Conservation (phyloP, 2,797 vertebrate genomes). For the Syngnathus rostellatus region DNA sequence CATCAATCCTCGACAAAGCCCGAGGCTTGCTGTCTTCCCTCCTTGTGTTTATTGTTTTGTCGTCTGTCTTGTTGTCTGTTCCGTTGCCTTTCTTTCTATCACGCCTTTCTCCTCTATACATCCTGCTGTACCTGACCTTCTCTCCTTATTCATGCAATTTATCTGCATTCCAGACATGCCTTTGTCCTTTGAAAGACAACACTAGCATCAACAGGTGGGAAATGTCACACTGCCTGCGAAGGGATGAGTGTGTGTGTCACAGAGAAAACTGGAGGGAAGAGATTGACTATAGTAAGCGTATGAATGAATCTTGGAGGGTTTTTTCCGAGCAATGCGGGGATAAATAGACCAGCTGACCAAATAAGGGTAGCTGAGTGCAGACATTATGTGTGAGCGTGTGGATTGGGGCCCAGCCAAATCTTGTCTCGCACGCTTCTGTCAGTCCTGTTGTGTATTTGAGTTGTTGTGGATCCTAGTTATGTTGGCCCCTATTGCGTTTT, state of each 20-base stretch:
- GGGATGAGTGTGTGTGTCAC: conserved; percentile 1
- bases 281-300: conserved; percentile 23
- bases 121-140: conserved; percentile 3
- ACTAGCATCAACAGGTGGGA: conserved; percentile 23
- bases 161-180: conserved; percentile 7
- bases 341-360: conserved; percentile 29
- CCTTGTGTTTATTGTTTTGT: conserved; percentile 6
- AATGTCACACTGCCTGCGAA: conserved; percentile 16
- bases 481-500: conserved; percentile 17
- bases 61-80: not conserved
- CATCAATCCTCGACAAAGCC: conserved; percentile 31
- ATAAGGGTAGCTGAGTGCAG: conserved; percentile 25
- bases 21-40: not conserved
- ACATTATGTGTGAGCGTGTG: conserved; percentile 34
- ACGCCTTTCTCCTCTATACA: not conserved
- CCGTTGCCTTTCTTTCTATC: conserved; percentile 28
- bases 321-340: conserved; percentile 31
- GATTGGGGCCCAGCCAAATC: conserved; percentile 28
- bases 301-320: conserved; percentile 24
- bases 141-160: not conserved
- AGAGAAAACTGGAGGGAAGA: conserved; percentile 14
- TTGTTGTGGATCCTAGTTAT: conserved; percentile 13
- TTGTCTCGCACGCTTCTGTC: conserved; percentile 2
- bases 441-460: conserved; percentile 24
- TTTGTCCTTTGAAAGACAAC: conserved; percentile 5